These are phyloP conservation scores for Pollachius pollachius DNA, from an alignment of 2,113 vertebrate genomes.

Conservation along the genomic window DNA sequence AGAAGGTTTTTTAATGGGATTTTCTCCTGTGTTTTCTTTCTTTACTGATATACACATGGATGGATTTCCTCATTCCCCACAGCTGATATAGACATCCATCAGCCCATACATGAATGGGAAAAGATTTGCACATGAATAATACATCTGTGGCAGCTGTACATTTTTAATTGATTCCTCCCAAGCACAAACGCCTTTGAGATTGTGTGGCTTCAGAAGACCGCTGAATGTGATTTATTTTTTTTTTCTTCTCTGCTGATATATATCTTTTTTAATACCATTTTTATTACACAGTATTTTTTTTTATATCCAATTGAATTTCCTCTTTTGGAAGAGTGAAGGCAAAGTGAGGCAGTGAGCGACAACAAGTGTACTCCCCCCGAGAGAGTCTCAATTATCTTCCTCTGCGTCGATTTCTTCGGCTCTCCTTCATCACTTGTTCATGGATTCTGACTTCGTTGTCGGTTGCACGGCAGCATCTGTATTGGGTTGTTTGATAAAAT, in stretches of 20 bases:
- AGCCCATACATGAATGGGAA: slow-evolving; percentile 38
- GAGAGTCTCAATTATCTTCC: too few species aligned
- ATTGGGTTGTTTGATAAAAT: too few species aligned
- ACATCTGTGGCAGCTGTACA: slow-evolving; percentile 65
- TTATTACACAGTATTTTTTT: too few species aligned
- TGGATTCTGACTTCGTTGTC: too few species aligned
- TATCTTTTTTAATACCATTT: slow-evolving; percentile 41
- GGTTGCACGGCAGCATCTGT: too few species aligned
- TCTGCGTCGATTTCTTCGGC: too few species aligned
- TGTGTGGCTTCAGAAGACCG: slow-evolving; percentile 42
- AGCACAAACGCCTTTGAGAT: slow-evolving; percentile 71
- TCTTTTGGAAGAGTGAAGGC: too few species aligned
- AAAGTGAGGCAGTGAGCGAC: too few species aligned
- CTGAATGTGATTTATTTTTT: slow-evolving; percentile 40
- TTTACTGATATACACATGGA: not conserved
- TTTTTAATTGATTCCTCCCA: slow-evolving; percentile 71
- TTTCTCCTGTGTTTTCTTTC: not conserved
- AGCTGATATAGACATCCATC: slow-evolving; percentile 32
- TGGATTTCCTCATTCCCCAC: slow-evolving; percentile 45
- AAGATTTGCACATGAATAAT: slow-evolving; percentile 64
- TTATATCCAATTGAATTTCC: too few species aligned
- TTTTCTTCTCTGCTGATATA: slow-evolving; percentile 60
- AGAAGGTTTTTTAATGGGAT: not conserved
- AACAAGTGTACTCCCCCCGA: too few species aligned
- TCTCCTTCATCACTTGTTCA: too few species aligned